These are phyloP conservation scores for Pomatorhinus ruficollis DNA, from an alignment of 2,113 vertebrate genomes.

Conservation along the genomic window DNA sequence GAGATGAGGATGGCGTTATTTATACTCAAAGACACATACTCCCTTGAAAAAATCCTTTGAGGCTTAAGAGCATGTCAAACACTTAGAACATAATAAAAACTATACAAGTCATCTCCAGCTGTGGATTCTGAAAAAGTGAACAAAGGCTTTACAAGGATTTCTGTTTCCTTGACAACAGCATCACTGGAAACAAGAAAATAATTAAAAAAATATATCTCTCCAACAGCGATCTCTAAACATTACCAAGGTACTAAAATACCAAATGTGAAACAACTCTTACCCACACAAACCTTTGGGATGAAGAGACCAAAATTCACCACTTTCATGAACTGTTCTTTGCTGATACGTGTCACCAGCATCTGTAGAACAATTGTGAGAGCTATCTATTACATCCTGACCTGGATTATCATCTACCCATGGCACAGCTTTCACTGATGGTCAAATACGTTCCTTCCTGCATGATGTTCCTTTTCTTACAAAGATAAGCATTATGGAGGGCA, in stretches of 20 bases:
- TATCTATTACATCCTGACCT: background rate
- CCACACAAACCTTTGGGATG: background rate
- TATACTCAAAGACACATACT: conserved; percentile 27
- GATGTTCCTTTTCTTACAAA: background rate
- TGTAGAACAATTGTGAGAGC: background rate
- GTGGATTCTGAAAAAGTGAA: conserved; percentile 49
- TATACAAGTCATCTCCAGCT: conserved; percentile 53
- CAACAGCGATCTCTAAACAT: background rate
- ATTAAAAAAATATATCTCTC: conserved; percentile 64
- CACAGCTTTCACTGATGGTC: background rate
- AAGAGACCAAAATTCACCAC: background rate
- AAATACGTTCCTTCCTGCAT: background rate
- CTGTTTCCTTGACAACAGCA: conserved; percentile 79
- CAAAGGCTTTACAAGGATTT: conserved; percentile 63
- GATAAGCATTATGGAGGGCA: background rate
- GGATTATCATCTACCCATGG: background rate
- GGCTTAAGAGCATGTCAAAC: conserved; percentile 33
- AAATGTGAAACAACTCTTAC: background rate
- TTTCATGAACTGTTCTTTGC: background rate
- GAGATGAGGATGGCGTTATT: conserved; percentile 19
- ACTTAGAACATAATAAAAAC: conserved; percentile 42
- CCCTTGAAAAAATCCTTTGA: conserved; percentile 52
- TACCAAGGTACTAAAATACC: conserved; percentile 3
- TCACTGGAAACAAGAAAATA: conserved; percentile 71
- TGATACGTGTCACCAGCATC: background rate